A percentile compares a stretch with the other conserved stretches of the same genome.
Conservation (phyloP, 37 sponge, comb jelly and placozoan genomes). For the Hexactinellida sp. region DNA sequence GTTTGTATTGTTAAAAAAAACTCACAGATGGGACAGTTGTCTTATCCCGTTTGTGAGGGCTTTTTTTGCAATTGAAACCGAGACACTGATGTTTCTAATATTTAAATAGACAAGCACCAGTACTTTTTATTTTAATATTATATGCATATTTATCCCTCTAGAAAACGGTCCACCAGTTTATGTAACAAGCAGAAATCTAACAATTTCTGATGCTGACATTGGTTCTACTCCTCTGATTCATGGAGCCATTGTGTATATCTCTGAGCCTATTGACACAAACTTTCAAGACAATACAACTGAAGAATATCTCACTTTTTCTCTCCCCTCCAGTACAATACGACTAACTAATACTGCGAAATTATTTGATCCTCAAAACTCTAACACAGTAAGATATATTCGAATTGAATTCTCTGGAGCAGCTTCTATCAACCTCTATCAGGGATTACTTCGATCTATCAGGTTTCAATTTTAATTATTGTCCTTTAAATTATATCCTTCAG, state of each 20-base stretch:
- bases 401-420: not conserved
- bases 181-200: not conserved
- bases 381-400: not conserved
- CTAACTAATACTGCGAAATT: not conserved
- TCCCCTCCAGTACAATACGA: not conserved
- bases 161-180: not conserved
- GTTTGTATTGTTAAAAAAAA: too few species aligned
- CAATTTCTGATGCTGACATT: not conserved
- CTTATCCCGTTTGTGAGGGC: too few species aligned
- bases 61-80: too few species aligned
- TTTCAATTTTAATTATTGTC: not conserved
- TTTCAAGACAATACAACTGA: not conserved
- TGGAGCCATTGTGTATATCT: not conserved
- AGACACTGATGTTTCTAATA: too few species aligned
- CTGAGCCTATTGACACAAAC: not conserved
- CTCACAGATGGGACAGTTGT: too few species aligned
- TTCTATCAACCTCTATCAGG: not conserved
- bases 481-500: too few species aligned
- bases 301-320: not conserved
- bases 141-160: not conserved
- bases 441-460: not conserved
- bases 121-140: too few species aligned
- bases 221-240: not conserved
- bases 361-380: not conserved
- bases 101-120: too few species aligned